A percentile compares a stretch with the other conserved stretches of the same genome.
These are phyloP conservation scores for Brachyrhaphis roseni DNA, from an alignment of 2,797 vertebrate genomes.

Conservation along the genomic window DNA sequence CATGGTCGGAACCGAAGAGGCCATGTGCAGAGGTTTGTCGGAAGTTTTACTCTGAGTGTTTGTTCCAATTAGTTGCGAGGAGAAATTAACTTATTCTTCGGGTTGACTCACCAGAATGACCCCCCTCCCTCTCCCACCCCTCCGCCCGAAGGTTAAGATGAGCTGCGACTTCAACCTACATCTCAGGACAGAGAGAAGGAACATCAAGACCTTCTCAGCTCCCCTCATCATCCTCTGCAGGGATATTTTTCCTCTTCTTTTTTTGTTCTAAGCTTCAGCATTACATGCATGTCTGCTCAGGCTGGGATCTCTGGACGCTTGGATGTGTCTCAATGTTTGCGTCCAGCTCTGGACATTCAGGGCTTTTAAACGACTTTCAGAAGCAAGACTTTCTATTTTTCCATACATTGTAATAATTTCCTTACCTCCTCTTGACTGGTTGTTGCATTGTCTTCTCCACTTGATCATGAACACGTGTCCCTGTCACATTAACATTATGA, in stretches of 20 bases:
- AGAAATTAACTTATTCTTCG: constrained; percentile 56
- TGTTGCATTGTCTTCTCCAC: too few relatives aligned
- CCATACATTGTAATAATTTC: too few relatives aligned
- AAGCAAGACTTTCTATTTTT: too few relatives aligned
- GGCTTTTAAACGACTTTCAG: too few relatives aligned
- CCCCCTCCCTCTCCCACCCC: neutral
- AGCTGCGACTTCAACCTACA: constrained; percentile 1
- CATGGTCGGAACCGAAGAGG: constrained; percentile 56
- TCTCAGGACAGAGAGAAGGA: neutral
- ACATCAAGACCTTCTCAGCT: neutral
- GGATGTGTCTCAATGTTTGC: too few relatives aligned
- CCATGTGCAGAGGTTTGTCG: constrained; percentile 60
- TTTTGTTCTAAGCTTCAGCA: neutral
- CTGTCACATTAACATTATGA: neutral
- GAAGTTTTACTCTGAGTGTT: constrained; percentile 36
- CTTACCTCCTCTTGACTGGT: too few relatives aligned
- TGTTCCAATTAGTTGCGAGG: constrained; percentile 48
- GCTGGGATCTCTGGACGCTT: too few relatives aligned
- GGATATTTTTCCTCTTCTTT: neutral
- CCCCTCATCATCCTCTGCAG: neutral
- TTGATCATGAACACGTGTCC: too few relatives aligned
- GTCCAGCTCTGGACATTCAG: too few relatives aligned
- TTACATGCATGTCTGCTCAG: neutral
- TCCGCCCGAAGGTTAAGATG: neutral
- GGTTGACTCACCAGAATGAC: constrained; percentile 62